Conservation (phyloP, 2,797 vertebrate genomes). For the Semotilus atromaculatus region DNA sequence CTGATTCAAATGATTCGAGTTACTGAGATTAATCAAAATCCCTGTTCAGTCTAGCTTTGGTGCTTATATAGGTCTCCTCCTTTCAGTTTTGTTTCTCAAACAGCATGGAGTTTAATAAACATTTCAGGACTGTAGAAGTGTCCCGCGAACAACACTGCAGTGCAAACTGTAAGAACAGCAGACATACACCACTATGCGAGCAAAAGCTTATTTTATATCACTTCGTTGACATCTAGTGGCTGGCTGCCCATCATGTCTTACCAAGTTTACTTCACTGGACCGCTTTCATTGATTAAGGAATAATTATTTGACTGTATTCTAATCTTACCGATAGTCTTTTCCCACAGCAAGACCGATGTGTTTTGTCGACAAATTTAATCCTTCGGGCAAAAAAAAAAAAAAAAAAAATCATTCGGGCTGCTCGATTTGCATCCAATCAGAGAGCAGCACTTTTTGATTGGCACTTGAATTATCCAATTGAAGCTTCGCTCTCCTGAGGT, state of each 20-base stretch:
- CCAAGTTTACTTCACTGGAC: neutral
- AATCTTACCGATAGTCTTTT: neutral
- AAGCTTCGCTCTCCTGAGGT: neutral
- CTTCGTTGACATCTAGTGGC: slow-evolving; percentile 37
- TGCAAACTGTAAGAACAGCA: neutral
- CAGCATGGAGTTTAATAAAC: neutral
- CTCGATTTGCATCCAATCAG: slow-evolving; percentile 13
- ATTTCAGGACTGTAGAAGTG: neutral
- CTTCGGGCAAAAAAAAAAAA: too few relatives aligned
- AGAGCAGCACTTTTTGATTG: slow-evolving; percentile 3
- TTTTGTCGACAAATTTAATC: neutral
- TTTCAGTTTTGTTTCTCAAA: neutral
- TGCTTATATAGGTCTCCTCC: neutral
- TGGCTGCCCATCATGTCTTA: neutral
- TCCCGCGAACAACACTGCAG: neutral
- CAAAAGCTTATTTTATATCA: neutral
- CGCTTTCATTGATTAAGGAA: neutral
- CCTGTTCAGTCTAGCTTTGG: neutral
- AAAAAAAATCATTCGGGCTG: neutral
- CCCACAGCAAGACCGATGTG: neutral
- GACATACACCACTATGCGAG: neutral
- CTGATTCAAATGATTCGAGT: neutral
- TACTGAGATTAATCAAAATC: neutral
- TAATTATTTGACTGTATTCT: neutral
- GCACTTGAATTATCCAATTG: slow-evolving; percentile 23